Conservation (phyloP, 2,113 vertebrate species). For the Cranoglanis bouderius region DNA sequence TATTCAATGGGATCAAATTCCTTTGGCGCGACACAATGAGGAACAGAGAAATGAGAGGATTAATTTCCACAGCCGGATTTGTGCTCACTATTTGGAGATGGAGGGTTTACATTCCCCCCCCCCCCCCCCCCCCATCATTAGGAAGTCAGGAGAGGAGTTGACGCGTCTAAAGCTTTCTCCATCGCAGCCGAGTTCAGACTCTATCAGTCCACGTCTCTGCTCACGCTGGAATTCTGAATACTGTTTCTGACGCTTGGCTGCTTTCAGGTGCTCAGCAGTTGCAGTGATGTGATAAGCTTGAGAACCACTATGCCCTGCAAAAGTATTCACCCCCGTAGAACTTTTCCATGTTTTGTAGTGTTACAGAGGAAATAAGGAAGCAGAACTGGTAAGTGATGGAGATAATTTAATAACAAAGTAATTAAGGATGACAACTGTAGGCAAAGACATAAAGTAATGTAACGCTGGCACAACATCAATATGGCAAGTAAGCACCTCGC, state of each 20-base stretch:
- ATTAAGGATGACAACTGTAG: not conserved
- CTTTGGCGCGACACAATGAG: conserved; percentile 61
- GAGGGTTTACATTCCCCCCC: conserved; percentile 55
- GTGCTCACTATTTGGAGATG: conserved; percentile 55
- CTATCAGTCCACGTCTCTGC: conserved; percentile 9
- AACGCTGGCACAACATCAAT: not conserved
- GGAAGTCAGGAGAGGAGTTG: conserved; percentile 54
- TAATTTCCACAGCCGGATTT: conserved; percentile 64
- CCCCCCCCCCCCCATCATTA: conserved; percentile 53
- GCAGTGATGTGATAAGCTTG: conserved; percentile 30
- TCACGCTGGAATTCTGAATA: conserved; percentile 31
- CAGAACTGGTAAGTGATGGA: not conserved
- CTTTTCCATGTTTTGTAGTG: not conserved
- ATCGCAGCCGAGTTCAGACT: conserved; percentile 21
- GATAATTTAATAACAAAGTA: not conserved
- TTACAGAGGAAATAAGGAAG: not conserved
- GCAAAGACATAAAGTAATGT: not conserved
- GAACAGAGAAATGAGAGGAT: conserved; percentile 64
- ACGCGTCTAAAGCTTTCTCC: conserved; percentile 36
- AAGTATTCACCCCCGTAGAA: no score
- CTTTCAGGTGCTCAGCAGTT: conserved; percentile 37
- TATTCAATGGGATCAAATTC: conserved; percentile 65
- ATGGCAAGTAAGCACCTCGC: not conserved
- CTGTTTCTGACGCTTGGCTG: conserved; percentile 33
- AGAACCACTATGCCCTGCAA: not conserved